phyloP scores from a whole-genome alignment of 1,140 invertebrate species.

The Bombus breviceps region DNA sequence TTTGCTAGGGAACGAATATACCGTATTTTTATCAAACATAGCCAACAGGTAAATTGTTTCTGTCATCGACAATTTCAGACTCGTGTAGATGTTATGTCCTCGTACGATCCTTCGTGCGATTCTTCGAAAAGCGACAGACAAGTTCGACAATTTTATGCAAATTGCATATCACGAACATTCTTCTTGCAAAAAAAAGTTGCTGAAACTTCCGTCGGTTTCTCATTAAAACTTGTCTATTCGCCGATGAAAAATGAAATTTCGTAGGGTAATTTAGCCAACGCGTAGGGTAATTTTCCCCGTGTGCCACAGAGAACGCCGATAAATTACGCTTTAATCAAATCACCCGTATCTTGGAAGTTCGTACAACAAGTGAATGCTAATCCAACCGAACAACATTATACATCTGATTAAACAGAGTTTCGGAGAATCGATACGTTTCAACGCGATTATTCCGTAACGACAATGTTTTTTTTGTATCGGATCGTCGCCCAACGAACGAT shows the following conservation, averaged over 20 bases:
- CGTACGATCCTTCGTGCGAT: neutral
- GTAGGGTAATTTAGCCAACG: neutral
- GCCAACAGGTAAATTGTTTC: no score
- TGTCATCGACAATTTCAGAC: no score
- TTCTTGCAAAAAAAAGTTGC: neutral
- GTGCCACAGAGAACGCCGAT: neutral
- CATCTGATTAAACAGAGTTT: conserved; percentile 31
- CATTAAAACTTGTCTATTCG: conserved; percentile 46
- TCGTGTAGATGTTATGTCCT: no score
- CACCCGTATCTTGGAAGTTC: neutral
- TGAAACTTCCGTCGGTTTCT: conserved; percentile 14
- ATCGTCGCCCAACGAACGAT: neutral
- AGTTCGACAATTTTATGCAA: conserved; percentile 14
- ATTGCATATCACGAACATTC: neutral
- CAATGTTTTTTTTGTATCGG: neutral
- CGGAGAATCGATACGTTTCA: conserved; percentile 10
- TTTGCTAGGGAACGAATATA: no score
- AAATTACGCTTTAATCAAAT: conserved; percentile 23
- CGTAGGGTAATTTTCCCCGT: neutral
- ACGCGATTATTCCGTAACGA: neutral
- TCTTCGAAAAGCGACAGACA: no score
- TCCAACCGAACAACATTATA: neutral
- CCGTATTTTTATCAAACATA: no score
- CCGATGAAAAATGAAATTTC: conserved; percentile 44
- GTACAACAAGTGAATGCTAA: conserved; percentile 15